Base-by-base conservation (phyloP, 2,888 invertebrate species). In the Orchesellides sinensis region DNA sequence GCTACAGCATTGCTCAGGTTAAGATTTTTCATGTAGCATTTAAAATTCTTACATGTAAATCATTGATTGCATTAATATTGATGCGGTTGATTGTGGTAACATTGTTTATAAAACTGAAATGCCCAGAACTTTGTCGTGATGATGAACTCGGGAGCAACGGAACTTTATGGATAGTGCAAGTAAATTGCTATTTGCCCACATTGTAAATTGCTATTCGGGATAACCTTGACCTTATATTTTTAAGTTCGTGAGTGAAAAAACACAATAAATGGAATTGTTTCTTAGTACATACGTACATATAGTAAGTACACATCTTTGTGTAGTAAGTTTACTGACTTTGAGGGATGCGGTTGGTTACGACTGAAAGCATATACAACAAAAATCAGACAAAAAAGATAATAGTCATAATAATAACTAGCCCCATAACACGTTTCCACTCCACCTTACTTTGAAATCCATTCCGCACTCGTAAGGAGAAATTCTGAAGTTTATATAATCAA, bases 201-300 rank as follows among this genome's bases (percentile, higher is more conserved):
- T n/a, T n/a, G n/a, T n/a, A n/a, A n/a, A n/a, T n/a, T n/a, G n/a
- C n/a, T n/a, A 56, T 52, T 70, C 56, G 27, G 61, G 45, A 45
- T 59, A 61, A 72, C 72, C 72, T 72, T 72, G 72, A 72, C 72
- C 72, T 70, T 68, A 32, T 68, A 68, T 40, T 65, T 29, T 52
- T 21, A 49, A 29, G 49, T 68, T 14, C 49, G 49, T 68, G 66
- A 68, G 49, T 68, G 66, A 68, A 68, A 21, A 40, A n/a, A 40
- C 10, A 40, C 10, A n/a, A 10, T n/a, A 40, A 14, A 10, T n/a
- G 40, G 40, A 40, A 5, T 40, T 10, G 6, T 10, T 32, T 32
- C 5, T 32, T 5, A 40, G 2, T 40, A 40, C 10, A n/a, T 40
- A 40, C 2, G 14, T 40, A 40, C 19, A 8, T 52, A 4, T 35